phyloP scores from a whole-genome alignment of 2,888 invertebrate genomes.

The Mesorhabditis sp. region DNA sequence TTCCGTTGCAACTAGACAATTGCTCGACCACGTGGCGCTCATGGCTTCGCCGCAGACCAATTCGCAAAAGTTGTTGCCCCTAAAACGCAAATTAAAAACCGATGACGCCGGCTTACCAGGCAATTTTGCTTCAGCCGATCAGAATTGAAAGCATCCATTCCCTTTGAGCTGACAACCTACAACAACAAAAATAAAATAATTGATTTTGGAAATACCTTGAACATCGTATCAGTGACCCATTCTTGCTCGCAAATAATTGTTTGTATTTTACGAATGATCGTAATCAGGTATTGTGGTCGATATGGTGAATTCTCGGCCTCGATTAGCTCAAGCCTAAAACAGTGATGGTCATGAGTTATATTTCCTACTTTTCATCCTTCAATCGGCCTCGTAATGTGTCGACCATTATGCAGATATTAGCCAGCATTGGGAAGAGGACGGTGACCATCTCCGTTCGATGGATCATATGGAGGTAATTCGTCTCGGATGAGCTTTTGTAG shows the following conservation, averaged over 20 bases:
- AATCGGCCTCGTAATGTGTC: slow-evolving; percentile 33
- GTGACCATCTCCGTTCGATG: slow-evolving; percentile 43
- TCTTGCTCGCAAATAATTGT: slow-evolving; percentile 48
- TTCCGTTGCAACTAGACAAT: slow-evolving; percentile 35
- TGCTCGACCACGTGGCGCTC: slow-evolving; percentile 45
- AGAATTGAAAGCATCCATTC: slow-evolving; percentile 33
- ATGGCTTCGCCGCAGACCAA: slow-evolving; percentile 39
- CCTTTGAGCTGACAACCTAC: slow-evolving; percentile 1
- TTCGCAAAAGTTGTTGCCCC: slow-evolving; percentile 48
- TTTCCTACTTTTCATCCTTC: slow-evolving; percentile 18
- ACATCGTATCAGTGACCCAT: slow-evolving; percentile 50
- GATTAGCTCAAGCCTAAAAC: background rate
- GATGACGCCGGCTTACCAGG: slow-evolving; percentile 16
- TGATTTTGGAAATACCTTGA: slow-evolving; percentile 24
- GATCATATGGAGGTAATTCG: slow-evolving; percentile 22
- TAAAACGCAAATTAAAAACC: slow-evolving; percentile 16
- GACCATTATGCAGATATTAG: slow-evolving; percentile 36
- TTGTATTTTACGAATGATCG: slow-evolving; percentile 22
- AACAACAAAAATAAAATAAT: too few relatives aligned
- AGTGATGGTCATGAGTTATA: background rate
- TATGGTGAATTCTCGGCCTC: slow-evolving; percentile 10
- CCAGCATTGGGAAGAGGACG: slow-evolving; percentile 41
- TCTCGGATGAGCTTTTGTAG: slow-evolving; percentile 26
- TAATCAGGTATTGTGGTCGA: slow-evolving; percentile 22
- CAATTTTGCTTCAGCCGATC: slow-evolving; percentile 34